Evolutionary conservation across 2,113 vertebrate species (phyloP).

Genomic region (Xiphophorus couchianus): DNA sequence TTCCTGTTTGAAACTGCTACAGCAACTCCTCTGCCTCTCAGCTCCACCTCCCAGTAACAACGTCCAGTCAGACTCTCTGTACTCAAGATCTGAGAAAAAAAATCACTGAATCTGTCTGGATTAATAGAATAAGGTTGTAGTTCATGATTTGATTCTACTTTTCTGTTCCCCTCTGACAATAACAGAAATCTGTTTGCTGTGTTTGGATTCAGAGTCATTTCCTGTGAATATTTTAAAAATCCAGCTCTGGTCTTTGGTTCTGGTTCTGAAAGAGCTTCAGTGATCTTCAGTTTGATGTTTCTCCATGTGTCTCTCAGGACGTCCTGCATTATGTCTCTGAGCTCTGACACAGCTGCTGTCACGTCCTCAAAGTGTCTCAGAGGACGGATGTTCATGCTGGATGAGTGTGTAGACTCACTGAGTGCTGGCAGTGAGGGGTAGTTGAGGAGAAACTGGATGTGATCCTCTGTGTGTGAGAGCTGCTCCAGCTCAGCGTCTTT

Average conservation of each 20-base stretch:
- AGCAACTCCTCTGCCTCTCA: not conserved
- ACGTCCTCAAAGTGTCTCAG: too few species aligned
- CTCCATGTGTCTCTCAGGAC: too few species aligned
- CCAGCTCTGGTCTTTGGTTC: not conserved
- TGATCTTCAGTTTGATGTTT: too few species aligned
- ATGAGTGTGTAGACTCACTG: too few species aligned
- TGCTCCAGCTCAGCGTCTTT: too few species aligned
- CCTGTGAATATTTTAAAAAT: not conserved
- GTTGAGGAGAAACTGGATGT: too few species aligned
- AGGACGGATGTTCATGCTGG: too few species aligned
- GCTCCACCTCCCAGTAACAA: not conserved
- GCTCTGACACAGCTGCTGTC: too few species aligned
- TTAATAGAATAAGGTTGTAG: not conserved
- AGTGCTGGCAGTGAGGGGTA: too few species aligned
- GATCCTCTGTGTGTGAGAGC: too few species aligned
- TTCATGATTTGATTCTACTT: not conserved
- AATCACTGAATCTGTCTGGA: too few species aligned
- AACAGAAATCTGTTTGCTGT: not conserved
- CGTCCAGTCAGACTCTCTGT: not conserved
- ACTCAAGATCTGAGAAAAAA: not conserved
- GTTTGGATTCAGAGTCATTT: not conserved
- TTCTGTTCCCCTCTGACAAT: not conserved
- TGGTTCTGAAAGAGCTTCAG: not conserved
- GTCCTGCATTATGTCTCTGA: too few species aligned
- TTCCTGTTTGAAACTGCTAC: not conserved